A percentile compares a stretch with the other conserved stretches of the same genome.
These are phyloP conservation scores for Sebastes steindachneri DNA, from an alignment of 2,797 vertebrate genomes.

Conservation along the genomic window DNA sequence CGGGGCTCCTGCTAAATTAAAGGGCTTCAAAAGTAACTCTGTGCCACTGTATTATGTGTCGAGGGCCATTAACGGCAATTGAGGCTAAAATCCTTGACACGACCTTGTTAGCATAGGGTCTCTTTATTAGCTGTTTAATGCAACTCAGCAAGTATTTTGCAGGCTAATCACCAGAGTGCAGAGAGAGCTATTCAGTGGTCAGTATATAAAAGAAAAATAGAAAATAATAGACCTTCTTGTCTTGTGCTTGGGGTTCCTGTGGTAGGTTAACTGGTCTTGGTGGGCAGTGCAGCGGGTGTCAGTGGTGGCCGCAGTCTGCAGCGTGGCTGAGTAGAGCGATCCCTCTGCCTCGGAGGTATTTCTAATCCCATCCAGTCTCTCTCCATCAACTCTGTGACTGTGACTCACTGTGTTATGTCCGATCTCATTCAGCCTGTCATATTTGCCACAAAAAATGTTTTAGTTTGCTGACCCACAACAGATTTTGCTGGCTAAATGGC, in stretches of 20 bases:
- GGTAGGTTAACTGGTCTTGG: slow-evolving; percentile 16
- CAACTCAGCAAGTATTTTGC: slow-evolving; percentile 48
- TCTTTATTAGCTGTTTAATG: slow-evolving; percentile 64
- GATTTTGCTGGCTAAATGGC: background rate
- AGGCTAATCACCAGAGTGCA: slow-evolving; percentile 14
- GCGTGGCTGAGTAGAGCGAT: slow-evolving; percentile 7
- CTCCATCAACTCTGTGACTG: background rate
- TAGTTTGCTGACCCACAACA: background rate
- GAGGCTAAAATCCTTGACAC: slow-evolving; percentile 54
- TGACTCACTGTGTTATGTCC: slow-evolving; percentile 22
- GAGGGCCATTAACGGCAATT: slow-evolving; percentile 58
- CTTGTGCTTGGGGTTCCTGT: background rate
- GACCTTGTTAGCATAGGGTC: slow-evolving; percentile 53
- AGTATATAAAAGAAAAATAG: slow-evolving; percentile 9
- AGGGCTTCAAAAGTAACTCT: slow-evolving; percentile 58
- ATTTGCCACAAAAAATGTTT: background rate
- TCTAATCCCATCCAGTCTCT: slow-evolving; percentile 1
- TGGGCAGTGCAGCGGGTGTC: background rate
- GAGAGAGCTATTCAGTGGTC: slow-evolving; percentile 10
- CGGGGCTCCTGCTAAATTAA: slow-evolving; percentile 37
- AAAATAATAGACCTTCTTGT: background rate
- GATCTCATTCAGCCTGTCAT: background rate
- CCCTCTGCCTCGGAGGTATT: slow-evolving; percentile 20
- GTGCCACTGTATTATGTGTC: slow-evolving; percentile 60
- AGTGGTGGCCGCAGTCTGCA: background rate